Evolutionary conservation across 2,797 vertebrate genomes (phyloP).

Genomic region (Micropoecilia bifurca): DNA sequence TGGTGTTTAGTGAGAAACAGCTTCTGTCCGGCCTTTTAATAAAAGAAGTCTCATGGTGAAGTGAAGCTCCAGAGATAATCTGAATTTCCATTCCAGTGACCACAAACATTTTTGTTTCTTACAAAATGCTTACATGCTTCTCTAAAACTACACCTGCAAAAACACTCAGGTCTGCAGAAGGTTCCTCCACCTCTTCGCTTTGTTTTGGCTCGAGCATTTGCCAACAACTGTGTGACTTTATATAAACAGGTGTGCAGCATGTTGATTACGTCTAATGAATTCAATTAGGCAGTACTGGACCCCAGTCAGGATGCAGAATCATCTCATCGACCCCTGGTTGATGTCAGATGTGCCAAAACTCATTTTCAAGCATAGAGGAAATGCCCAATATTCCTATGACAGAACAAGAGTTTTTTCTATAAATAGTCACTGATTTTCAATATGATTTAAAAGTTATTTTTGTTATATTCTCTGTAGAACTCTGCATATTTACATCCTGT

Average conservation of each 20-base stretch:
- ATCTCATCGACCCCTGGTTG: slow-evolving; percentile 1
- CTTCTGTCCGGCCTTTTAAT: background rate
- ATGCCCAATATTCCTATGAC: background rate
- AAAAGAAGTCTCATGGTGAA: background rate
- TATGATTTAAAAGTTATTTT: background rate
- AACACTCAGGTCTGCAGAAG: background rate
- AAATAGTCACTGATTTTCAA: background rate
- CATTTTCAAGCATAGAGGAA: background rate
- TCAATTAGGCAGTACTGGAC: slow-evolving; percentile 6
- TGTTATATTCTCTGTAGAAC: background rate
- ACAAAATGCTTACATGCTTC: background rate
- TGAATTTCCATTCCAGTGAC: background rate
- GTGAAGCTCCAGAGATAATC: background rate
- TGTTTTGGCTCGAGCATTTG: background rate
- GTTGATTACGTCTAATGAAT: slow-evolving; percentile 13
- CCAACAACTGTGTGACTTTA: slow-evolving; percentile 4
- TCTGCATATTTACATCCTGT: background rate
- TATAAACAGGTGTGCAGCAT: slow-evolving; percentile 3
- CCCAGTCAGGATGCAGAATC: background rate
- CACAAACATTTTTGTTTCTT: background rate
- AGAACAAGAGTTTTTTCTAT: background rate
- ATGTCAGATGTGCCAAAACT: background rate
- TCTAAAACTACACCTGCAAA: background rate
- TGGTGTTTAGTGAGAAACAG: background rate
- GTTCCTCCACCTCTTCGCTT: background rate